Evolutionary conservation across 2,797 vertebrate species (phyloP).

Genomic region (Chelon auratus): DNA sequence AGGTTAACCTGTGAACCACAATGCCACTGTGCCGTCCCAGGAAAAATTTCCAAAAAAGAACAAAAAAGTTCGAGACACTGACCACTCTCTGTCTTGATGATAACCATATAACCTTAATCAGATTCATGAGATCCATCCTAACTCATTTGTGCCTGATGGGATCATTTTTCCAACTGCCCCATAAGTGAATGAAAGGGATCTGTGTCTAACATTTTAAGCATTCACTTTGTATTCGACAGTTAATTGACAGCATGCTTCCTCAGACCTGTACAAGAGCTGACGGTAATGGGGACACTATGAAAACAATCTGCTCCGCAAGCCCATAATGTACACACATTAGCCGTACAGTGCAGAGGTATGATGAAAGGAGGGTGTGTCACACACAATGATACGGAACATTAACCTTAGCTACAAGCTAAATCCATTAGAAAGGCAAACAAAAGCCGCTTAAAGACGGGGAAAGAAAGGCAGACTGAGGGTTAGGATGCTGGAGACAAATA

Average conservation of each 20-base stretch:
- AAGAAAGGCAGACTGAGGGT: slow-evolving; percentile 14
- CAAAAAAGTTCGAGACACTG: too few species aligned
- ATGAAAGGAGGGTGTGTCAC: slow-evolving; percentile 73
- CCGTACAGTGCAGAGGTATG: slow-evolving; percentile 23
- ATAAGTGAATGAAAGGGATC: slow-evolving; percentile 12
- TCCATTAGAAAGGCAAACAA: slow-evolving; percentile 38
- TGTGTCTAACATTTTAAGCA: slow-evolving; percentile 21
- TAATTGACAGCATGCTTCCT: slow-evolving; percentile 32
- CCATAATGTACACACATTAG: slow-evolving; percentile 48
- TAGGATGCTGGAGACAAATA: slow-evolving; percentile 29
- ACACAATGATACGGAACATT: slow-evolving; percentile 67
- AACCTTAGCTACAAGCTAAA: slow-evolving; percentile 44
- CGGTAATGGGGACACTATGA: slow-evolving; percentile 47
- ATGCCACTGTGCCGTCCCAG: too few species aligned
- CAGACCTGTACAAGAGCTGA: slow-evolving; percentile 40
- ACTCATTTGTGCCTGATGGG: background rate
- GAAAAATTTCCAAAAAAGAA: too few species aligned
- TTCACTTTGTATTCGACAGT: slow-evolving; percentile 8
- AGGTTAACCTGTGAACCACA: too few species aligned
- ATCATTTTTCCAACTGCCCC: background rate
- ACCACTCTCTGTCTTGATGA: background rate
- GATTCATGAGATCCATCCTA: background rate
- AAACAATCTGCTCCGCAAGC: slow-evolving; percentile 56
- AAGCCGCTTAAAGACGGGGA: slow-evolving; percentile 27
- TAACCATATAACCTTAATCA: too few species aligned